phyloP scores from a whole-genome alignment of 2,888 invertebrate species.

The Oscheius sp. region DNA sequence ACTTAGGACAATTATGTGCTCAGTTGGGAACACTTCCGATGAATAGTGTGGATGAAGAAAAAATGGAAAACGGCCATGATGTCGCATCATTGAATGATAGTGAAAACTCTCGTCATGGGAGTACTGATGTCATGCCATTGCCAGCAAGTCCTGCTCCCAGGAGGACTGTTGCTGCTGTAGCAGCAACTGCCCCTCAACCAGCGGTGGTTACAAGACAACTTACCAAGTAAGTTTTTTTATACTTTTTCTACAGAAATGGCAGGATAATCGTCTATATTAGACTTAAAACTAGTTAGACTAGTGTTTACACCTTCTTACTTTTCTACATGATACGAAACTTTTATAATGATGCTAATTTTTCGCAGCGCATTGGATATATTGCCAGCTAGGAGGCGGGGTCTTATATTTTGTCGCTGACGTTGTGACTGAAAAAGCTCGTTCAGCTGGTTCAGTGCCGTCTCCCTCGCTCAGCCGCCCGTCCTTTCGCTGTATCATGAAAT shows the following conservation, averaged over 20 bases:
- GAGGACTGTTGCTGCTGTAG: slow-evolving; percentile 18
- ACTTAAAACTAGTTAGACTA: not conserved
- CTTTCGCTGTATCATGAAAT: no score
- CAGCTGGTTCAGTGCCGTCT: slow-evolving; percentile 5
- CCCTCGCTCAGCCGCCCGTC: not conserved
- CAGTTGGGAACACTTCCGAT: slow-evolving; percentile 49
- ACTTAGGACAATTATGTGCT: slow-evolving; percentile 59
- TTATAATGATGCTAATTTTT: not conserved
- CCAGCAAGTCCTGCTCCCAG: slow-evolving; percentile 36
- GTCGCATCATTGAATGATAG: not conserved
- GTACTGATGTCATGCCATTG: slow-evolving; percentile 27
- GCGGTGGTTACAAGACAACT: not conserved
- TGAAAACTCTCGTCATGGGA: slow-evolving; percentile 33
- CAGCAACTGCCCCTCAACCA: not conserved
- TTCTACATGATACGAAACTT: not conserved
- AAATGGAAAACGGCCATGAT: slow-evolving; percentile 38
- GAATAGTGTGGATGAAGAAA: slow-evolving; percentile 45
- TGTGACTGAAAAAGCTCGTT: slow-evolving; percentile 9
- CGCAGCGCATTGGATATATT: not conserved
- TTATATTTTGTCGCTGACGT: slow-evolving; percentile 22
- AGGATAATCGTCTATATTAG: not conserved
- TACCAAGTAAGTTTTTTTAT: slow-evolving; percentile 7
- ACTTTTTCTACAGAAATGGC: not conserved
- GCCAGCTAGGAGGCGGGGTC: not conserved
- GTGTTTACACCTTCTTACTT: not conserved